phyloP scores from a whole-genome alignment of 1,140 invertebrate genomes.

The Temnothorax curvispinosus region DNA sequence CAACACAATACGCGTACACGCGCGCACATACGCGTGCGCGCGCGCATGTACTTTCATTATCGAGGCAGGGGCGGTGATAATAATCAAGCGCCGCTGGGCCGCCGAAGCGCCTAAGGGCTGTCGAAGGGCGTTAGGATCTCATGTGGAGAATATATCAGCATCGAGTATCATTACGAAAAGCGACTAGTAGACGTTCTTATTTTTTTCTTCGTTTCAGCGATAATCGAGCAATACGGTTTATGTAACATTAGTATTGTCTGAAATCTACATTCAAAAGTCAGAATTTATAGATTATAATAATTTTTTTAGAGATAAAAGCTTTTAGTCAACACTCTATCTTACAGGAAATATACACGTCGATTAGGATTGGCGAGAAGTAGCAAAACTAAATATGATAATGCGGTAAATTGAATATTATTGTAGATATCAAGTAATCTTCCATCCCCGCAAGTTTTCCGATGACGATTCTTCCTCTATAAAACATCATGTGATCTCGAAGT shows the following conservation, averaged over 20 bases:
- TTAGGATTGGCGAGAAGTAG: background rate
- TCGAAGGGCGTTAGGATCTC: slow-evolving; percentile 39
- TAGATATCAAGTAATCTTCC: background rate
- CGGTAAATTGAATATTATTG: background rate
- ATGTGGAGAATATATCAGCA: slow-evolving; percentile 32
- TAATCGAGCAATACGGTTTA: background rate
- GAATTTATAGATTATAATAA: background rate
- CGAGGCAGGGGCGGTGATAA: slow-evolving; percentile 71
- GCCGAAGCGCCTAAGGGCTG: slow-evolving; percentile 13
- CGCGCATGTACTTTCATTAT: slow-evolving; percentile 71
- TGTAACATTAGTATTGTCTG: background rate
- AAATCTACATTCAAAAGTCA: background rate
- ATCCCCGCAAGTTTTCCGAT: slow-evolving; percentile 6
- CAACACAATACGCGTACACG: slow-evolving; percentile 55
- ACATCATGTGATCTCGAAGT: background rate
- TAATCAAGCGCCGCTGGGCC: slow-evolving; percentile 69
- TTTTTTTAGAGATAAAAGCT: background rate
- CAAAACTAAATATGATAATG: background rate
- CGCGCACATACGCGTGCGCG: slow-evolving; percentile 26
- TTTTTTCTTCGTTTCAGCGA: background rate
- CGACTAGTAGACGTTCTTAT: background rate
- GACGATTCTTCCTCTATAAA: slow-evolving; percentile 11
- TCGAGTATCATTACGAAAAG: slow-evolving; percentile 42
- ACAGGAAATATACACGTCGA: background rate
- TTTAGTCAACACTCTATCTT: background rate